Base-by-base conservation (phyloP, 2,797 vertebrate genomes). In the Syngnathus rostellatus region DNA sequence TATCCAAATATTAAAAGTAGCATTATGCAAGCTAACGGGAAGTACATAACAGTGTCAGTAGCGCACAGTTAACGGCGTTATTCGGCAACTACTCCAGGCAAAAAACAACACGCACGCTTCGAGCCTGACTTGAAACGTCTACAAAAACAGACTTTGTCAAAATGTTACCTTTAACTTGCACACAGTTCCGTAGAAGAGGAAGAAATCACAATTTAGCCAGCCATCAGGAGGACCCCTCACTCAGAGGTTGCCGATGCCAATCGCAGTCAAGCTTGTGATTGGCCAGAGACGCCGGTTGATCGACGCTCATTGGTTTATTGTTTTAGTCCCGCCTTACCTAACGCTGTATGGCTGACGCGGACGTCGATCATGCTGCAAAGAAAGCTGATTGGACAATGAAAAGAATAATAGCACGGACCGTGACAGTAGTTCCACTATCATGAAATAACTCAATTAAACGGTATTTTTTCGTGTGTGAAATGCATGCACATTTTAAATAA, bases 281-380 rank as follows among this genome's bases (percentile, higher is more conserved):
- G 90, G 89, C 3, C 74, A 2, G 39, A 6, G 6, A 12, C 31
- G 54, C 67, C 6, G 9, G 8, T 14, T 9, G 1, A 14, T 37
- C 8, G 14, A 21, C 64, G 46, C 6, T 78, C 51, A 90, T 91
- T 90, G 86, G 89, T 17, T 66, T 0, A 45, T 0, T 3, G 10
- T 8, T 55, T 58, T 74, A 59, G 43, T 12, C 65, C 87, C 80
- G 76, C 89, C 16, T 45, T 0, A 5, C 8, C 1, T 1, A 2
- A 1, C 7, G 25, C 0, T 75, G 64, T 77, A 84, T 87, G 82
- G 87, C 14, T 71, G n/a, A 0, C 21, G 0, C 0, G 1, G 0
- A 45, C 21, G 51, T 71, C 82, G 74, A 62, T 84, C 81, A 76
- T 41, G 58, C 3, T 0, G 2, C 41, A 1, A 14, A 43, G 21